Percentiles rank a stretch among this genome's conserved stretches.
Conservation (phyloP, 2,888 invertebrate genomes). For the Conomelus anceps region DNA sequence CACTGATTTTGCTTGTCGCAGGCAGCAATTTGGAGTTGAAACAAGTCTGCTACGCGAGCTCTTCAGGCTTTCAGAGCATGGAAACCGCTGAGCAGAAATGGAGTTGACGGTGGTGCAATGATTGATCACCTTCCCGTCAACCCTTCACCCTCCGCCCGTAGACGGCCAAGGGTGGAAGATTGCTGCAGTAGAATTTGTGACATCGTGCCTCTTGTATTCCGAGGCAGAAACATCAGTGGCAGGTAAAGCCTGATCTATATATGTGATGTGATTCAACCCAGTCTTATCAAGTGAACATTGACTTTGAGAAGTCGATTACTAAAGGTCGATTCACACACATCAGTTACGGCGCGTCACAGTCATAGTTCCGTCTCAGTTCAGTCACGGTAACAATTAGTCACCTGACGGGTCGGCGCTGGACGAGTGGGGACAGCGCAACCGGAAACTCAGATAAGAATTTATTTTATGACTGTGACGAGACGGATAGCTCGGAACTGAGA, state of each 20-base stretch:
- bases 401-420: too few species aligned
- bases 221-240: not conserved
- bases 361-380: too few species aligned
- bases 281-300: not conserved
- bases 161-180: not conserved
- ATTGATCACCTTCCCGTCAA: not conserved
- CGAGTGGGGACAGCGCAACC: too few species aligned
- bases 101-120: not conserved
- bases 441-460: too few species aligned
- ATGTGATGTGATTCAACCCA: not conserved
- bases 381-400: too few species aligned
- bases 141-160: not conserved
- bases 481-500: too few species aligned
- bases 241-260: not conserved
- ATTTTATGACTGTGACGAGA: too few species aligned
- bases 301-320: not conserved
- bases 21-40: not conserved
- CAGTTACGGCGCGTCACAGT: too few species aligned
- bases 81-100: not conserved
- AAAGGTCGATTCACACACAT: too few species aligned
- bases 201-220: not conserved
- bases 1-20: not conserved
- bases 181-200: not conserved
- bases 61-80: not conserved
- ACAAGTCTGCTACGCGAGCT: not conserved